These are phyloP conservation scores for Emydura subglobosa DNA, from an alignment of 2,113 vertebrate species.

Conservation along the genomic window DNA sequence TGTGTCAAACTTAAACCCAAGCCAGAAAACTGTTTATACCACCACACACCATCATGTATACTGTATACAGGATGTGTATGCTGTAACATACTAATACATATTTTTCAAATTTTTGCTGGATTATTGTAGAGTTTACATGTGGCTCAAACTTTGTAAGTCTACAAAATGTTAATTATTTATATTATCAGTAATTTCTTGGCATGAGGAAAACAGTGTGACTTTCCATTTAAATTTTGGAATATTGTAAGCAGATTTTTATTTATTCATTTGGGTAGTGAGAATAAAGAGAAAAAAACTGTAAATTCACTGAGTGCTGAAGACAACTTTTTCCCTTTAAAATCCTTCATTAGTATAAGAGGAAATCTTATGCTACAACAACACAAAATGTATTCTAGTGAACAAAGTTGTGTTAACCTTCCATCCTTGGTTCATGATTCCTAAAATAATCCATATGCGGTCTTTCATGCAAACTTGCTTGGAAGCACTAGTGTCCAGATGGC, in stretches of 20 bases:
- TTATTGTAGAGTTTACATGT: not conserved
- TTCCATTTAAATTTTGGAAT: not conserved
- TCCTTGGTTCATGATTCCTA: not conserved
- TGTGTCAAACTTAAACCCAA: constrained; percentile 9
- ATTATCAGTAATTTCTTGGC: not conserved
- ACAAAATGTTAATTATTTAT: not conserved
- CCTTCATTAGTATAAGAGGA: not conserved
- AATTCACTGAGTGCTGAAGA: not conserved
- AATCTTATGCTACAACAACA: accelerated
- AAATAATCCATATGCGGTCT: not conserved
- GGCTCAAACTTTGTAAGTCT: not conserved
- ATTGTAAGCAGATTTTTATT: not conserved
- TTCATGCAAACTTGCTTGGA: not conserved
- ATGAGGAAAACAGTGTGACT: not conserved
- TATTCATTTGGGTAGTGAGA: not conserved
- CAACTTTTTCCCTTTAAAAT: not conserved
- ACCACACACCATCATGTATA: not conserved
- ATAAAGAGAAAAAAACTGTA: not conserved
- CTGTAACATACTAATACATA: not conserved
- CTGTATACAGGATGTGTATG: not conserved
- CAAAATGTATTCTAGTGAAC: accelerated
- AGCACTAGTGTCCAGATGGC: not conserved
- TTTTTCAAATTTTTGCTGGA: not conserved
- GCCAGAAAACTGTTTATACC: not conserved
- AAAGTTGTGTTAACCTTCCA: not conserved